Percentiles rank a stretch among this genome's conserved stretches.
Conservation (phyloP, 2,797 vertebrate species). For the Rhabdomys pumilio region DNA sequence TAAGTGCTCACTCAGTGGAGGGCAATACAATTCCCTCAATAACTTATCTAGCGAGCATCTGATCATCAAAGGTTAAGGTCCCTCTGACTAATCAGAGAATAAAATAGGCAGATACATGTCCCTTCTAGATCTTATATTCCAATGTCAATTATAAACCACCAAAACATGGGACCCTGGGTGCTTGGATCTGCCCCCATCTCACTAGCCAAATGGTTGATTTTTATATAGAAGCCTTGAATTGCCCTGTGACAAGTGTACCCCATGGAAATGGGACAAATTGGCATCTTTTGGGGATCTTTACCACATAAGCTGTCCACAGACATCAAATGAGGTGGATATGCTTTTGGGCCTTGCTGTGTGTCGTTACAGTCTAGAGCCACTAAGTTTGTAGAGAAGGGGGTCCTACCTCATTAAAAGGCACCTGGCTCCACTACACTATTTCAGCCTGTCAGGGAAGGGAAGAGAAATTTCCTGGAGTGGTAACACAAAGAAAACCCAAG, state of each 20-base stretch:
- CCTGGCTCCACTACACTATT: neutral
- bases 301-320: neutral
- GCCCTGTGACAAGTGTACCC: neutral
- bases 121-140: neutral
- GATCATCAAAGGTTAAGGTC: neutral
- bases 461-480: constrained; percentile 49
- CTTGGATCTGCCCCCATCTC: neutral
- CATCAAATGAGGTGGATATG: neutral
- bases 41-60: neutral
- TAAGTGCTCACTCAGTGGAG: neutral
- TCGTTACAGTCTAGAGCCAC: neutral
- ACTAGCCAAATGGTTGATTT: neutral
- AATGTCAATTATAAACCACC: neutral
- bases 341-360: neutral
- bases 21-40: neutral
- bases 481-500: constrained; percentile 24
- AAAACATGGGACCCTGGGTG: neutral
- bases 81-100: neutral
- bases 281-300: neutral
- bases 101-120: neutral
- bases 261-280: neutral
- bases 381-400: neutral
- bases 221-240: neutral
- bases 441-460: neutral
- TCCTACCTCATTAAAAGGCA: neutral